Percentiles rank a stretch among this genome's conserved stretches.
These are phyloP conservation scores for Athripsodes cinereus DNA, from an alignment of 2,888 invertebrate genomes.

Conservation along the genomic window DNA sequence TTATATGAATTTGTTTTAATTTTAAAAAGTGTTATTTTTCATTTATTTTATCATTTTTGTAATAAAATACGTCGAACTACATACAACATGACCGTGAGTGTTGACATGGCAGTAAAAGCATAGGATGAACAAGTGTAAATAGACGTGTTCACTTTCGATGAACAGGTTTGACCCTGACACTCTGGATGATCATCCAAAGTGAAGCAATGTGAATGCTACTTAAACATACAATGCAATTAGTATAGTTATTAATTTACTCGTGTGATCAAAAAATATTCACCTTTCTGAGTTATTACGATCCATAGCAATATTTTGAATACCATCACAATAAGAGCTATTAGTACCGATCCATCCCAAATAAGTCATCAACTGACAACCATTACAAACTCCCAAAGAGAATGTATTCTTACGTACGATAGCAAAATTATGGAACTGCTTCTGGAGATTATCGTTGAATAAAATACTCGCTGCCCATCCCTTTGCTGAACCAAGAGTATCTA, in stretches of 20 bases:
- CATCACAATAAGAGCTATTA: conserved; percentile 28
- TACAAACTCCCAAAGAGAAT: conserved; percentile 96
- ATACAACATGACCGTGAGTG: too few relatives aligned
- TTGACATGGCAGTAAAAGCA: too few relatives aligned
- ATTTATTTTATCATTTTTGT: too few relatives aligned
- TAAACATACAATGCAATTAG: too few relatives aligned
- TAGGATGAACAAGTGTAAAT: too few relatives aligned
- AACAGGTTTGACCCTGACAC: too few relatives aligned
- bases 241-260: too few relatives aligned
- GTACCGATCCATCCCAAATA: conserved; percentile 76
- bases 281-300: conserved; percentile 86
- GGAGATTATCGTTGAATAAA: conserved; percentile 69
- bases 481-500: conserved; percentile 92
- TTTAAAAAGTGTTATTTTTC: too few relatives aligned
- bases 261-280: conserved; percentile 38
- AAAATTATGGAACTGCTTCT: conserved; percentile 73
- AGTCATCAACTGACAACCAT: conserved; percentile 96
- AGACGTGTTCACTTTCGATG: too few relatives aligned
- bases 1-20: neutral
- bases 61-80: too few relatives aligned
- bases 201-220: too few relatives aligned
- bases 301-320: conserved; percentile 59
- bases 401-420: conserved; percentile 64
- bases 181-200: too few relatives aligned
- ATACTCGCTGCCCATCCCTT: conserved; percentile 97